These are phyloP conservation scores for Caenorhabditis drosophilae DNA, from an alignment of 2,888 invertebrate species.

Conservation along the genomic window DNA sequence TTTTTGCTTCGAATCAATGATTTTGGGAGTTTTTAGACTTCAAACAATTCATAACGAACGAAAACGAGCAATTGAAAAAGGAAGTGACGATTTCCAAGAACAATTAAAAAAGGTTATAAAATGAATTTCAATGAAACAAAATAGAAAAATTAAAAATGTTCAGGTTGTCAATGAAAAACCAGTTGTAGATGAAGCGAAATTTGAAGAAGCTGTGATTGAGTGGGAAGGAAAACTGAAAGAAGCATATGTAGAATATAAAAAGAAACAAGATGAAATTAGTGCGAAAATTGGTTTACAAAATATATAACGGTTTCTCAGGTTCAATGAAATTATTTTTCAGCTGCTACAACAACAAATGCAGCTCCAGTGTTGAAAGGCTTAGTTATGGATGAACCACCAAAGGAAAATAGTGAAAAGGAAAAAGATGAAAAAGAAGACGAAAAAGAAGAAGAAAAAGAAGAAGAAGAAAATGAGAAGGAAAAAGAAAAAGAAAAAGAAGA, in stretches of 20 bases:
- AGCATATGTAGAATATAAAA: constrained; percentile 58
- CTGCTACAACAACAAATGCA: too few relatives aligned
- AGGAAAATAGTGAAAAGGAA: background rate
- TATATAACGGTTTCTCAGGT: too few relatives aligned
- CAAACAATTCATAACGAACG: constrained; percentile 40
- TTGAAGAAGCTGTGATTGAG: constrained; percentile 57
- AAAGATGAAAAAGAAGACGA: background rate
- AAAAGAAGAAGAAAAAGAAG: constrained; percentile 1
- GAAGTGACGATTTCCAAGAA: constrained; percentile 49
- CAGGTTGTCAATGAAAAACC: constrained; percentile 62
- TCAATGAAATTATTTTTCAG: too few relatives aligned
- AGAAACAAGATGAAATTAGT: constrained; percentile 41
- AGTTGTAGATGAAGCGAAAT: constrained; percentile 55
- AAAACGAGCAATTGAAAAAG: constrained; percentile 60
- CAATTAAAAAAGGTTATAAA: constrained; percentile 51
- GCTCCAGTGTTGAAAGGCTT: constrained; percentile 30
- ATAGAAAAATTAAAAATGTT: too few relatives aligned
- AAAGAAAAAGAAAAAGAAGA: constrained; percentile 7
- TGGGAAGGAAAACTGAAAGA: constrained; percentile 51
- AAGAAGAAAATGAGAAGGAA: constrained; percentile 1
- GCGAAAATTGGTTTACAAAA: constrained; percentile 43
- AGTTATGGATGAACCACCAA: constrained; percentile 22
- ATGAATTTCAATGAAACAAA: too few relatives aligned
- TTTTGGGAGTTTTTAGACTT: constrained; percentile 3
- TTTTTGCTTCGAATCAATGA: background rate